phyloP scores from a whole-genome alignment of 2,888 invertebrate genomes.

The Scotopteryx bipunctaria region DNA sequence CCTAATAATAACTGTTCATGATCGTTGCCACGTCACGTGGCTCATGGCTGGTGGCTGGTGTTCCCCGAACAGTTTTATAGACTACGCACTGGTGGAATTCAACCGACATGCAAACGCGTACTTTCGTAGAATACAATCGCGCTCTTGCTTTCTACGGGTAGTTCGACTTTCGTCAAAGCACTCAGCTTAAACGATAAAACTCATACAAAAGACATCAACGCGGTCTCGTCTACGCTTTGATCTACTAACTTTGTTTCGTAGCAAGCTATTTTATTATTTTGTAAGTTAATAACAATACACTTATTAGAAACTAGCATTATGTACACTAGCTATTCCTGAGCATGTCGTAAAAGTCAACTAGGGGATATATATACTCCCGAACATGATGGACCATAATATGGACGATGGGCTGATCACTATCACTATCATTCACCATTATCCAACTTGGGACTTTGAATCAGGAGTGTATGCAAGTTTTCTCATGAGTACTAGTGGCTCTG shows the following conservation, averaged over 20 bases:
- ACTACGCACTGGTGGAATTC: constrained; percentile 76
- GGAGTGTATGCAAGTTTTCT: too few relatives aligned
- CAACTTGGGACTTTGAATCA: too few relatives aligned
- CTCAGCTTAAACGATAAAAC: constrained; percentile 14
- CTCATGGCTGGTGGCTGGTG: constrained; percentile 58
- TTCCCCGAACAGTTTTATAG: constrained; percentile 76
- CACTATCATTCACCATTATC: too few relatives aligned
- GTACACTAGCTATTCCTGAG: too few relatives aligned
- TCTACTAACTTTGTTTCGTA: constrained; percentile 7
- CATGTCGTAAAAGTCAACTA: too few relatives aligned
- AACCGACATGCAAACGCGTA: constrained; percentile 62
- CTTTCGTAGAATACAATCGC: constrained; percentile 55
- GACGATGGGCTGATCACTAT: too few relatives aligned
- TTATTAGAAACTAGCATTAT: too few relatives aligned
- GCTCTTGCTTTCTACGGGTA: constrained; percentile 18
- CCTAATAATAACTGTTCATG: constrained; percentile 34
- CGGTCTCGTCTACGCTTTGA: constrained; percentile 21
- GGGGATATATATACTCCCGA: too few relatives aligned
- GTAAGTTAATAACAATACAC: background rate
- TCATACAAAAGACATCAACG: constrained; percentile 34
- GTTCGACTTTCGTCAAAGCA: constrained; percentile 24
- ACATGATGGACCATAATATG: too few relatives aligned
- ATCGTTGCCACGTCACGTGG: constrained; percentile 36
- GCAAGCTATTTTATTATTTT: background rate
- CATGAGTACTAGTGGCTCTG: too few relatives aligned